Percentiles rank a stretch among this genome's conserved stretches.
These are phyloP conservation scores for Ispidina picta DNA, from an alignment of 2,797 vertebrate genomes.

Conservation along the genomic window DNA sequence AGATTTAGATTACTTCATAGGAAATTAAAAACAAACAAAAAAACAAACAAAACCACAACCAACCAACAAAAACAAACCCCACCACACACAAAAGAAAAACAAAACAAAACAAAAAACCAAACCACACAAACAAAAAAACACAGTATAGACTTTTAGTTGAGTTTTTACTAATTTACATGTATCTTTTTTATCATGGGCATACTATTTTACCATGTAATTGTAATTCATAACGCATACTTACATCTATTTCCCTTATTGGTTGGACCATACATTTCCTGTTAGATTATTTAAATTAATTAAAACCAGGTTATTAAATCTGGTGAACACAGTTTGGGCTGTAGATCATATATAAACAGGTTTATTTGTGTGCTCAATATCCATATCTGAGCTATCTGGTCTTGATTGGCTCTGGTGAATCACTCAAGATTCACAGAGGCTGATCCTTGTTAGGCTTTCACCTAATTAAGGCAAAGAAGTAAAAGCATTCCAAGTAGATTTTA, in stretches of 20 bases:
- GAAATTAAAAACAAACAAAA: neutral
- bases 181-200: neutral
- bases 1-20: neutral
- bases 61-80: too few species aligned
- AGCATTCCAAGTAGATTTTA: neutral
- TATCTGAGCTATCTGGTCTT: neutral
- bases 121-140: neutral
- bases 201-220: neutral
- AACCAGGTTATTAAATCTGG: neutral
- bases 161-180: neutral
- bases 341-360: neutral
- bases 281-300: neutral
- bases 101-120: neutral
- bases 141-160: neutral
- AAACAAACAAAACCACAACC: too few species aligned
- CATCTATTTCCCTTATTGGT: neutral
- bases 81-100: too few species aligned
- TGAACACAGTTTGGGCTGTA: neutral
- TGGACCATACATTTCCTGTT: neutral
- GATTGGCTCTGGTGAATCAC: neutral
- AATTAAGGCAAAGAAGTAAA: neutral
- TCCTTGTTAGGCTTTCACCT: neutral
- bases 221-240: neutral
- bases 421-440: neutral
- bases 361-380: neutral